phyloP scores from a whole-genome alignment of 1,140 invertebrate genomes.

The Pseudomyrmex dendroicus region DNA sequence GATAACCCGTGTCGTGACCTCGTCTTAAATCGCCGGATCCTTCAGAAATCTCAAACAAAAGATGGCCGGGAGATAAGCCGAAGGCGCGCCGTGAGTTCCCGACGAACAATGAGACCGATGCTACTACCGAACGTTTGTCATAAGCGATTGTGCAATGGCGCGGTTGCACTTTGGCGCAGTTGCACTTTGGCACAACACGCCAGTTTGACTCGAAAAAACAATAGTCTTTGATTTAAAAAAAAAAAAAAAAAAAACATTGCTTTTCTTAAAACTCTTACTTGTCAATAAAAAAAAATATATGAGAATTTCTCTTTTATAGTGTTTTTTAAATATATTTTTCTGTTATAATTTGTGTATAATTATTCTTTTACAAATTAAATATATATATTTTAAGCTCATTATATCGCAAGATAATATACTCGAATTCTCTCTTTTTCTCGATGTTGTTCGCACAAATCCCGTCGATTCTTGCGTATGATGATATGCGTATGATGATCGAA shows the following conservation, averaged over 20 bases:
- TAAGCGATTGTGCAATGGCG: background rate
- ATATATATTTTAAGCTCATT: too few species aligned
- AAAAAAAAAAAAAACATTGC: too few species aligned
- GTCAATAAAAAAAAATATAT: too few species aligned
- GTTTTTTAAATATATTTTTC: too few species aligned
- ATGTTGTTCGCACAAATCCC: background rate
- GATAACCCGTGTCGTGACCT: background rate
- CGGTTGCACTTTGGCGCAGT: background rate
- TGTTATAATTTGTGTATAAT: too few species aligned
- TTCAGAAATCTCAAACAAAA: conserved; percentile 41
- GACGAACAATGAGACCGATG: conserved; percentile 37
- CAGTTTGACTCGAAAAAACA: too few species aligned
- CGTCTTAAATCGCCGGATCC: conserved; percentile 29
- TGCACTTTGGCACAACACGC: background rate
- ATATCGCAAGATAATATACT: too few species aligned
- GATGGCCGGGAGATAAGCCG: background rate
- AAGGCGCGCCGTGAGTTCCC: conserved; percentile 13
- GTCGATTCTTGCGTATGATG: conserved; percentile 21
- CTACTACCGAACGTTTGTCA: conserved; percentile 40
- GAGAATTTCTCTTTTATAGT: too few species aligned
- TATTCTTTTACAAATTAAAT: too few species aligned
- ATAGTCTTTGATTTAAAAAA: too few species aligned
- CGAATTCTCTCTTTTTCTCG: background rate
- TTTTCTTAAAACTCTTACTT: too few species aligned
- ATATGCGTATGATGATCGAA: background rate